Evolutionary conservation across 1,140 invertebrate genomes (phyloP).

Genomic region (Choristoneura fumiferana): DNA sequence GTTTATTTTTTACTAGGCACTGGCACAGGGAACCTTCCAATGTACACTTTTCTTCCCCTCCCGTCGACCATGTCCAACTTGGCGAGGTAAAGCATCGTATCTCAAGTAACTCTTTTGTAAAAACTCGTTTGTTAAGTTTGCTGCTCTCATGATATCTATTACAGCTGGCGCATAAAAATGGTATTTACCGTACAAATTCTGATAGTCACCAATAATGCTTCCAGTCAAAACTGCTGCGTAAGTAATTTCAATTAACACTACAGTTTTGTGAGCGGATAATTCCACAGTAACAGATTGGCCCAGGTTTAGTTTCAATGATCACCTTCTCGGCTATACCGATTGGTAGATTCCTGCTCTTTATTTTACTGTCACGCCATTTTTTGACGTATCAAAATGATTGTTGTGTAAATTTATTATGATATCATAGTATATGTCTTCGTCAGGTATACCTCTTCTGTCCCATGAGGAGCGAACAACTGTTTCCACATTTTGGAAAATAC

Average conservation of each 20-base stretch:
- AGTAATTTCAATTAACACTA: conserved; percentile 38
- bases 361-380: conserved; percentile 41
- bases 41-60: not conserved
- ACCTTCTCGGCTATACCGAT: conserved; percentile 37
- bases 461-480: conserved; percentile 38
- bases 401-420: conserved; percentile 31
- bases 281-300: conserved; percentile 29
- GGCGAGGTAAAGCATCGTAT: conserved; percentile 48
- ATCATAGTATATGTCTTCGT: conserved; percentile 37
- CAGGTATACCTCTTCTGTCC: conserved; percentile 34
- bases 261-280: conserved; percentile 36
- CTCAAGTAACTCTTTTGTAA: conserved; percentile 43
- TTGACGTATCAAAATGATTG: conserved; percentile 31
- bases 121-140: conserved; percentile 45
- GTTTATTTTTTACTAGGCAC: not conserved
- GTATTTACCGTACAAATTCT: conserved; percentile 49
- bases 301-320: conserved; percentile 33
- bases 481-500: conserved; percentile 30
- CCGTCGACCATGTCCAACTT: conserved; percentile 34
- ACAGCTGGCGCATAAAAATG: conserved; percentile 54
- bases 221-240: conserved; percentile 43
- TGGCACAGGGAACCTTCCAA: not conserved
- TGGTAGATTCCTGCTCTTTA: conserved; percentile 22
- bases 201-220: conserved; percentile 45
- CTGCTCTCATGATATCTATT: conserved; percentile 49